Base-by-base conservation (phyloP, 1,140 invertebrate species). In the Lepidurus packardi region DNA sequence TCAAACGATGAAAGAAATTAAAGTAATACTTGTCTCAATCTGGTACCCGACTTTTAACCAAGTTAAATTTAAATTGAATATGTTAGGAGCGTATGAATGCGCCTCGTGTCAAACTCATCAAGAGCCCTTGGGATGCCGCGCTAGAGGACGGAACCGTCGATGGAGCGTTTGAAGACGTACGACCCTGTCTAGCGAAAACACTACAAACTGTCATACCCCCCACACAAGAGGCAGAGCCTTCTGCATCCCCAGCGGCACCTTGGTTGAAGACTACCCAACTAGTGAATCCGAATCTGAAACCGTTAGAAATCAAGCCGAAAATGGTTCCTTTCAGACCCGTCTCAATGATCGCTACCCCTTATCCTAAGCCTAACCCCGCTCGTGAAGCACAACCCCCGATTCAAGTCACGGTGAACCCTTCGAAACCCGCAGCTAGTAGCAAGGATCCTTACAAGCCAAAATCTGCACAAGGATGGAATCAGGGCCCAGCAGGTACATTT, bases 91-190 rank as follows among this genome's bases (percentile, higher is more conserved):
- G 88, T 80, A 90, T 90, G 81, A 85, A 84, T 47, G 87, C 89
- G 76, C 87, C 89, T 2, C 86, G 88, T 73, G 79, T 91, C 5
- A 89, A 90, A 80, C 82, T 91, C 16, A 83, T 91, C 0, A 89
- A 91, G 84, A 90, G 90, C 0, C 91, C 91, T 0, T 92, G 91
- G 91, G 90, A 92, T 81, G 91, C 91, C 3, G 91, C 91, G 8
- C 83, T 92, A 43, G 88, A 91, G 83, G 90, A 90, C 24, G 91
- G 91, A 13, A 89, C 88, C 10, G 90, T 91, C 1, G 90, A 91
- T 45, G 84, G 87, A 1, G 91, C 91, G 53, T 92, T 92, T 83
- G 84, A 89, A 78, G 87, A 89, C n/a, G 73, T 80, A 10, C 43
- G 78, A 13, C 73, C 74, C 5, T 43, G 44, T 45, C 43, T 44